Base-by-base conservation (phyloP, 2,797 vertebrate species). In the Sandelia bainsii region DNA sequence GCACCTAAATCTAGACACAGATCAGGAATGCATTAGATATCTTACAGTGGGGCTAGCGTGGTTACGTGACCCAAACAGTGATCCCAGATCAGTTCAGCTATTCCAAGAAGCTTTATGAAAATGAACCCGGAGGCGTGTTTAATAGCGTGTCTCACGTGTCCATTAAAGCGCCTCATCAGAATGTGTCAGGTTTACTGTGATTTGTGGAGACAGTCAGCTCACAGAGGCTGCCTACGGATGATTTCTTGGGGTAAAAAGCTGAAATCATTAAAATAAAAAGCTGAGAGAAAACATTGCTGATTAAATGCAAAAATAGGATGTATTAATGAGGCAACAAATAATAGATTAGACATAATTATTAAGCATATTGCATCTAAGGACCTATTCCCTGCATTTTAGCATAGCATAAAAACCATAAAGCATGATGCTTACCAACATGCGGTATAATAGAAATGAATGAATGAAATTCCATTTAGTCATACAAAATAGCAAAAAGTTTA, bases 141-240 rank as follows among this genome's bases (percentile, higher is more conserved):
- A 84, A 84, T 75, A 73, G 63, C 13, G 22, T 69, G 80, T 70
- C 79, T 88, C 83, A 40, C 66, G 63, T 85, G 73, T 83, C 69
- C 65, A 82, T 81, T 75, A 77, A 87, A 85, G 75, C 64, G 71
- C 57, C 44, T 22, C 3, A 39, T 73, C 70, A 80, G 65, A 75
- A 74, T 67, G 65, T 80, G 80, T 79, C 82, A 73, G 73, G 78
- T 61, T 75, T 62, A 23, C 82, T 69, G 57, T 74, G 82, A 80
- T 80, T 86, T 82, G 71, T 72, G 37, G 63, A 81, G 79, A 87
- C 67, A 75, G 45, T 79, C 69, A 22, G 34, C 62, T 65, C 56
- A 66, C 45, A 58, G 27, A 46, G 37, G 37, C 23, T 45, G 27
- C 48, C 23, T 46, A 34, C 66, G 70, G 56, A 14, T 68, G 72